Percentiles rank a stretch among this genome's conserved stretches.
These are phyloP conservation scores for Phataginus tricuspis DNA, from an alignment of 2,797 vertebrate species.

Conservation along the genomic window DNA sequence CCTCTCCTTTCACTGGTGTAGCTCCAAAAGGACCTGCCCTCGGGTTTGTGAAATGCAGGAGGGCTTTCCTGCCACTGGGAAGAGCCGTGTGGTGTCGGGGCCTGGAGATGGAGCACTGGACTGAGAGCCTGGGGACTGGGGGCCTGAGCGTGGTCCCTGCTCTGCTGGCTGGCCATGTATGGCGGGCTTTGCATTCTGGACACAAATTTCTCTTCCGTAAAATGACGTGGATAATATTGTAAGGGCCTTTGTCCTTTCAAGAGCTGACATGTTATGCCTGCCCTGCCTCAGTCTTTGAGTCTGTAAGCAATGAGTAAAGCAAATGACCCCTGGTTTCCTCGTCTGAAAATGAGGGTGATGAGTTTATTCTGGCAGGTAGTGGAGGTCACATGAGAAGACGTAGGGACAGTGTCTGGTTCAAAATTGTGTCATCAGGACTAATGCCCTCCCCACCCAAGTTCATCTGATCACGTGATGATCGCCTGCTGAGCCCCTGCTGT, in stretches of 20 bases:
- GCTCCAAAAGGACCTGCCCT: neutral
- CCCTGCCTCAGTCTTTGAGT: neutral
- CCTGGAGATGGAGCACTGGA: neutral
- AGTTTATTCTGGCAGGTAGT: neutral
- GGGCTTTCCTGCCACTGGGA: neutral
- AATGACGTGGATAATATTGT: rapidly evolving
- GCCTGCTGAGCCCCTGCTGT: neutral
- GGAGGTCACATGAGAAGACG: neutral
- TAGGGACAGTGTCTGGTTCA: neutral
- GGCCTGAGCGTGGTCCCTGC: neutral
- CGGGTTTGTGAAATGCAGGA: neutral
- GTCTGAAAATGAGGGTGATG: neutral
- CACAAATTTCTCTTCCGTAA: neutral
- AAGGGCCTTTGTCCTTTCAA: neutral
- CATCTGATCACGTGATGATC: neutral
- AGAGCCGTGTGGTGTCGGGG: neutral
- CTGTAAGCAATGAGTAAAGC: neutral
- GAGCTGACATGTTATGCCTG: rapidly evolving
- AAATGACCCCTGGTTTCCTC: neutral
- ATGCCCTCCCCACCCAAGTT: neutral
- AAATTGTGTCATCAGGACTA: neutral
- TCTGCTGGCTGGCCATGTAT: neutral
- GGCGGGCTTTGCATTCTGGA: neutral
- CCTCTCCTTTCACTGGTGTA: no score
- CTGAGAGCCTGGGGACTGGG: neutral